These are phyloP conservation scores for Drosophila sp. DNA, from an alignment of 1,140 invertebrate species.

Conservation along the genomic window DNA sequence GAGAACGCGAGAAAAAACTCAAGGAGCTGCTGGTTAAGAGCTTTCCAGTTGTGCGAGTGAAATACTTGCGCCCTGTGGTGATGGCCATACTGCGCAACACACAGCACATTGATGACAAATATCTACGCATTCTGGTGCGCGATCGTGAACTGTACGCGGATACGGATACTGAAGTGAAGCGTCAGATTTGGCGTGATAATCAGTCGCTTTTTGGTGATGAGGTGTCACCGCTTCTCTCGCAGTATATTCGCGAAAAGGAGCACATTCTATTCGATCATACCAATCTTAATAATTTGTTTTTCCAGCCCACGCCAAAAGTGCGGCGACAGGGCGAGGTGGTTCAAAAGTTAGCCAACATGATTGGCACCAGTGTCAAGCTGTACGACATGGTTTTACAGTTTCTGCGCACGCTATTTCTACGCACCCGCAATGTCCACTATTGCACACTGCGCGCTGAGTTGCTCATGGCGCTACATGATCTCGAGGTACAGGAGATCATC, in stretches of 20 bases:
- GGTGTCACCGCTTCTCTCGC: conserved; percentile 96
- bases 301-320: conserved; percentile 95
- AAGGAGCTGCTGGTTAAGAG: conserved; percentile 96
- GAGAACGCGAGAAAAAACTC: conserved; percentile 93
- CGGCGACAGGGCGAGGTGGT: conserved; percentile 97
- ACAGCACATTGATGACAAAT: conserved; percentile 97
- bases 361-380: conserved; percentile 96
- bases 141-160: conserved; percentile 97
- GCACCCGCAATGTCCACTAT: conserved; percentile 98
- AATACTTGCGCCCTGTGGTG: conserved; percentile 95
- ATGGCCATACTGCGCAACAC: conserved; percentile 97
- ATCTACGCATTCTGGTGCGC: conserved; percentile 93
- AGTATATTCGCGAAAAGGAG: conserved; percentile 97
- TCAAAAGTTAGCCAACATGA: conserved; percentile 98
- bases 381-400: conserved; percentile 99
- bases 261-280: conserved; percentile 95
- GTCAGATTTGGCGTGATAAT: conserved; percentile 99
- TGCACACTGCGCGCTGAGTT: conserved; percentile 97
- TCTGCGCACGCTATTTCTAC: conserved; percentile 95
- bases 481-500: conserved; percentile 97
- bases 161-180: conserved; percentile 97
- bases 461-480: conserved; percentile 97
- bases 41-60: conserved; percentile 97
- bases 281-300: conserved; percentile 95
- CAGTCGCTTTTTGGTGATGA: conserved; percentile 98